A percentile compares a stretch with the other conserved stretches of the same genome.
These are phyloP conservation scores for Drosophila borealis DNA, from an alignment of 2,888 invertebrate species.

Conservation along the genomic window DNA sequence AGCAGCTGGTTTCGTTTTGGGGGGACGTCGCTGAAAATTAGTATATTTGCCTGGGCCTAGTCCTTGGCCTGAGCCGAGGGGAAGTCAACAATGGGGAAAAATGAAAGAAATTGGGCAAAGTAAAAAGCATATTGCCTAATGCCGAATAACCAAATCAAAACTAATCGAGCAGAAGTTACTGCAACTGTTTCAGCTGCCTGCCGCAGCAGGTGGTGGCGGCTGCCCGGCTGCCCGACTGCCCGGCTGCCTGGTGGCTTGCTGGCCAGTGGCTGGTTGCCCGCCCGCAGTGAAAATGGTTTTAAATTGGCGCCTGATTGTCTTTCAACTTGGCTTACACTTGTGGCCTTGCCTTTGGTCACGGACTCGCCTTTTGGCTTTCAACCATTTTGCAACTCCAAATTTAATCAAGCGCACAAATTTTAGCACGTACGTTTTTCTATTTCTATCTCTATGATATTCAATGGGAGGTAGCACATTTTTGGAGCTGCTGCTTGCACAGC, in stretches of 20 bases:
- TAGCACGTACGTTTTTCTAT: constrained; percentile 76
- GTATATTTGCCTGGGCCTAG: constrained; percentile 43
- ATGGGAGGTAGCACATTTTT: constrained; percentile 52
- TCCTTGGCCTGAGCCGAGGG: background rate
- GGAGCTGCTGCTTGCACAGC: constrained; percentile 31
- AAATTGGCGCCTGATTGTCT: constrained; percentile 80
- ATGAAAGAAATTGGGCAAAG: constrained; percentile 30
- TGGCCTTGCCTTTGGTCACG: constrained; percentile 60
- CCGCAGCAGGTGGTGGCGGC: constrained; percentile 49
- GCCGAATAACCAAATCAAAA: constrained; percentile 79
- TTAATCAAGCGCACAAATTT: constrained; percentile 81
- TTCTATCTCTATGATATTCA: constrained; percentile 71
- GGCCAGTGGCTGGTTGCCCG: constrained; percentile 42
- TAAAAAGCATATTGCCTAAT: constrained; percentile 67
- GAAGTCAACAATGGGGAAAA: constrained; percentile 33
- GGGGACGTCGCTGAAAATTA: constrained; percentile 34
- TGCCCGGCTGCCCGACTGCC: background rate
- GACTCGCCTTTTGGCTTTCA: constrained; percentile 34
- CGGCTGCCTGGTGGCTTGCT: no score
- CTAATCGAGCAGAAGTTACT: constrained; percentile 79
- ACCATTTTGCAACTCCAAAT: constrained; percentile 61
- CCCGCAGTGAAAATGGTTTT: constrained; percentile 75
- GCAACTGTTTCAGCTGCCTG: constrained; percentile 53
- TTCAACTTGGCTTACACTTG: constrained; percentile 73
- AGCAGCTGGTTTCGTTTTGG: constrained; percentile 45